Evolutionary conservation across 2,888 invertebrate genomes (phyloP), one percentile per base, ranked within the genome.

Genomic region (Crossocerus cetratus): DNA sequence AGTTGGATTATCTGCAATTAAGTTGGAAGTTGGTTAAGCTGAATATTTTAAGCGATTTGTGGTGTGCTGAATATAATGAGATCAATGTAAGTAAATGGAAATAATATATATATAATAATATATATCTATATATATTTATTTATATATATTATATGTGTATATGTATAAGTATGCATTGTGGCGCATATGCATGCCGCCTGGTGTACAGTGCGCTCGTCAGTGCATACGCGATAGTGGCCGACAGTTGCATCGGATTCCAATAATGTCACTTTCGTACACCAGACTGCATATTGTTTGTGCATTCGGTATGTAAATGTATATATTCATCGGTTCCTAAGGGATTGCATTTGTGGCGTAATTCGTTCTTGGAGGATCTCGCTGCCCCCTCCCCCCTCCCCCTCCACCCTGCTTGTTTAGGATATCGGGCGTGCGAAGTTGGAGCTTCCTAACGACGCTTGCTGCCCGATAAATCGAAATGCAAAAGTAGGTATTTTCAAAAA

Each of bases 351-450:
- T 81, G 84, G 76, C 80, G 78, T 79, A 65, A 71, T 77, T 84
- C 78, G 82, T 84, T 83, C 85, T 86, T 87, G 87, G 87, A 87
- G 87, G 87, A 87, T 86, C 83, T 75, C 76, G 78, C 78, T 76
- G 68, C 65, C 66, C 73, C 72, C 68, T 65, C 44, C 32, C 23
- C 4, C 23, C n/a, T n/a, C 23, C 23, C 23, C 4, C 23, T 4
- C 23, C 23, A 23, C 23, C 32, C 32, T 32, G 8, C 32, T 32
- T 8, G 8, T 32, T 13, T 49, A 16, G 49, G 49, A 49, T 16
- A 16, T 49, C 49, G 49, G 14, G 49, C 49, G 49, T 16, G 1
- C 49, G 49, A 16, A 14, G 49, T 16, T 16, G 16, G n/a, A 14
- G 49, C 8, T 14, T 49, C 13, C n/a, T 49, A 32, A 16, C 49